These are phyloP conservation scores for Acrobasis suavella DNA, from an alignment of 2,888 invertebrate genomes.

Conservation along the genomic window DNA sequence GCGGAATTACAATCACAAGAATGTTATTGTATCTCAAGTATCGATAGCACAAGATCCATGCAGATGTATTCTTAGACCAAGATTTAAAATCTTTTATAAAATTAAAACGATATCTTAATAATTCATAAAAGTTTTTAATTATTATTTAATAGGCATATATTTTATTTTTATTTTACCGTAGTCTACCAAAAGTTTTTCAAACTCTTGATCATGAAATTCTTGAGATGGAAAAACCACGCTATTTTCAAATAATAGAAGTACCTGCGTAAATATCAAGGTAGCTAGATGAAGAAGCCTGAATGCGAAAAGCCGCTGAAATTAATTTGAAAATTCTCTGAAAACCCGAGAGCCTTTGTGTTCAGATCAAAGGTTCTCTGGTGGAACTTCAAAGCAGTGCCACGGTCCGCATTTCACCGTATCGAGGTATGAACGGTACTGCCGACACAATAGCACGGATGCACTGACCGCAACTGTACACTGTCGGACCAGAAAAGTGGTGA, in stretches of 20 bases:
- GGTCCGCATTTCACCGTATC: background rate
- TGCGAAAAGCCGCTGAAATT: conserved; percentile 2
- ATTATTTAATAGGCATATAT: no score
- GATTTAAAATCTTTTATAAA: no score
- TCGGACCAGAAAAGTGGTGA: background rate
- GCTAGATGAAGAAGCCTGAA: background rate
- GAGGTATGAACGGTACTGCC: background rate
- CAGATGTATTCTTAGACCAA: background rate
- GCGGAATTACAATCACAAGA: background rate
- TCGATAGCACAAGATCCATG: background rate
- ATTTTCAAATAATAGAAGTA: no score
- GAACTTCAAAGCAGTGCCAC: background rate
- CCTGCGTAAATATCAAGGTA: background rate
- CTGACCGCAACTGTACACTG: conserved; percentile 13
- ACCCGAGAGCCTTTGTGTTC: background rate
- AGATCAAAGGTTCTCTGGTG: conserved; percentile 5
- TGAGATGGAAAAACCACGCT: background rate
- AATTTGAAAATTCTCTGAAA: conserved; percentile 4
- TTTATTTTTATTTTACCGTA: no score
- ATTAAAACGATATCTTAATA: no score
- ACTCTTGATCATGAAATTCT: background rate
- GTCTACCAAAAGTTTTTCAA: no score
- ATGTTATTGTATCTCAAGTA: background rate
- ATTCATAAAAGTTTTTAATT: no score
- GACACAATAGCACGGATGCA: conserved; percentile 1